Evolutionary conservation across 2,113 vertebrate species (phyloP).

Genomic region (Podarcis cretensis): DNA sequence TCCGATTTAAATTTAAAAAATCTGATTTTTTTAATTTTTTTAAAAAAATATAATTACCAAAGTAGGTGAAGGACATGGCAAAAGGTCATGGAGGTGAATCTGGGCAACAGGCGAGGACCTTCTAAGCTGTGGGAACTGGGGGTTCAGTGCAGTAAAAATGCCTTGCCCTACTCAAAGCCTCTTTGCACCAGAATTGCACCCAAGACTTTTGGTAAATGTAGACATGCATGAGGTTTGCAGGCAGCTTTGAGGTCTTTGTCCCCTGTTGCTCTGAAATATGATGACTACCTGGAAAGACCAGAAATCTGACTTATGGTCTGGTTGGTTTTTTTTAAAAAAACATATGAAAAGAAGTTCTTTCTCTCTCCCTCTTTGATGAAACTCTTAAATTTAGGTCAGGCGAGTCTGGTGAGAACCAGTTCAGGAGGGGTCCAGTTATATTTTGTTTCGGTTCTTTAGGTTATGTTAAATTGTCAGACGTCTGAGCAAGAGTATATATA

Average conservation of each 20-base stretch:
- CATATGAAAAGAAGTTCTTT: background rate
- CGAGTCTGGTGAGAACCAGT: constrained; percentile 45
- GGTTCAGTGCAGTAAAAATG: fast-evolving
- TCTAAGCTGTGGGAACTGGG: too few relatives aligned
- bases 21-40: too few relatives aligned
- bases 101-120: too few relatives aligned
- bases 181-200: background rate
- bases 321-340: constrained; percentile 43
- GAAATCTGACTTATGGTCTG: constrained; percentile 41
- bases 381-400: constrained; percentile 33
- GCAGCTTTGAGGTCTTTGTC: constrained; percentile 34
- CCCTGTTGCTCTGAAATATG: constrained; percentile 31
- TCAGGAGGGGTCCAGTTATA: constrained; percentile 41
- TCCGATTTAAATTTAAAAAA: too few relatives aligned
- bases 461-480: constrained; percentile 9
- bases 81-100: background rate
- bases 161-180: fast-evolving
- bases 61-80: too few relatives aligned
- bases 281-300: constrained; percentile 61
- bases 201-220: background rate
- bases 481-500: background rate
- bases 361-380: constrained; percentile 38
- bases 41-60: too few relatives aligned
- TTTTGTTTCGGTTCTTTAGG: constrained; percentile 38
- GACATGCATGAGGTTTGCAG: background rate